Percentiles rank a stretch among this genome's conserved stretches.
phyloP scores from a whole-genome alignment of 64 coral and sea anemone genomes.

The Actinia tenebrosa region DNA sequence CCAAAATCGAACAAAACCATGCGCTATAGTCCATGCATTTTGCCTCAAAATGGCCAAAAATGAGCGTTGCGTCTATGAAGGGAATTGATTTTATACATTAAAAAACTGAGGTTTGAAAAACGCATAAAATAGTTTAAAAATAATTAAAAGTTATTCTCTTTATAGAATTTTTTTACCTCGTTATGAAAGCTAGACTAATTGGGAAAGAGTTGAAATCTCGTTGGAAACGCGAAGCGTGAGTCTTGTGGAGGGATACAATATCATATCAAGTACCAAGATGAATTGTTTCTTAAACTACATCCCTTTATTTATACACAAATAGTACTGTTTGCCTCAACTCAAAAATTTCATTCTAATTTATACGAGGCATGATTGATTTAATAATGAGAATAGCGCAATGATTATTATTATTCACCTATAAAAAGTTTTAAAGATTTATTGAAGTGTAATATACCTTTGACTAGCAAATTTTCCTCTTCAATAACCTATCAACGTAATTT shows the following conservation, averaged over 20 bases:
- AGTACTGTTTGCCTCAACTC: background rate
- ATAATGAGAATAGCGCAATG: background rate
- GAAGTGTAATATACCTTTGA: background rate
- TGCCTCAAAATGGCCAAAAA: too few species aligned
- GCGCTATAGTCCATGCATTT: too few species aligned
- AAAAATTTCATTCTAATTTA: conserved; percentile 2
- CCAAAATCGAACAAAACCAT: too few species aligned
- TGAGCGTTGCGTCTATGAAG: too few species aligned
- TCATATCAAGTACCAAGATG: conserved; percentile 8
- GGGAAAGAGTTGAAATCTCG: background rate
- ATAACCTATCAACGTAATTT: conserved; percentile 9
- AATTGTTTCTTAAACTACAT: background rate
- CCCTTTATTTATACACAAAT: conserved; percentile 14
- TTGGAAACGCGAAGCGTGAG: background rate
- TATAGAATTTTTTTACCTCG: too few species aligned
- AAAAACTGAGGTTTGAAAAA: too few species aligned
- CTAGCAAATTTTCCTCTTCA: background rate
- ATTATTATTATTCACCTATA: background rate
- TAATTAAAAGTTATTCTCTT: too few species aligned
- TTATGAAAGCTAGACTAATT: too few species aligned
- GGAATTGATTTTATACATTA: too few species aligned
- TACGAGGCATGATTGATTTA: conserved; percentile 5
- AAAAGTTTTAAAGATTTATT: background rate
- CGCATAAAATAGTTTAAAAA: too few species aligned
- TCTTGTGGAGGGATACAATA: background rate